These are phyloP conservation scores for Dysmachus trigonus DNA, from an alignment of 2,888 invertebrate species.

Conservation along the genomic window DNA sequence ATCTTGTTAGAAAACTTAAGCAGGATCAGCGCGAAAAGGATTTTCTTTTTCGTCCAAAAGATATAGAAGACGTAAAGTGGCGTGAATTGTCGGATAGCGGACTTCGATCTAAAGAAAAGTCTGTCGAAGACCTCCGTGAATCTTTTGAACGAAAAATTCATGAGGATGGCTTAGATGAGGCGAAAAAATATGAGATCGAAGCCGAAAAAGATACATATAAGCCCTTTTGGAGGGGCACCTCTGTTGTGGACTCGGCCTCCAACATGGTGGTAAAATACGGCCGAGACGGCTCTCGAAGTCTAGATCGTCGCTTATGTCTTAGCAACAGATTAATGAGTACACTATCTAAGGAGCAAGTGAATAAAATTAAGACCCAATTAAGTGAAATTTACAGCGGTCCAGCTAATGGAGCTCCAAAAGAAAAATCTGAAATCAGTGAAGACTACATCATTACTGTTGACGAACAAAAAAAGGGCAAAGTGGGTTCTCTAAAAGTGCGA, in stretches of 20 bases:
- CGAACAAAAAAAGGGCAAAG: conserved; percentile 59
- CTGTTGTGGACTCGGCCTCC: conserved; percentile 81
- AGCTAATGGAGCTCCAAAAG: conserved; percentile 57
- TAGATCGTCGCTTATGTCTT: conserved; percentile 68
- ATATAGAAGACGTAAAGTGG: conserved; percentile 80
- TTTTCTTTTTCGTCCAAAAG: conserved; percentile 81
- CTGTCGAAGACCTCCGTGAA: conserved; percentile 85
- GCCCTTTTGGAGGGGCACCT: conserved; percentile 84
- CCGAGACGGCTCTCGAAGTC: conserved; percentile 60
- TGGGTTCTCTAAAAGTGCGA: conserved; percentile 66
- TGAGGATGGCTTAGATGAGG: conserved; percentile 66
- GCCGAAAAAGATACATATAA: conserved; percentile 76
- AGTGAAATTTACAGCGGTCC: conserved; percentile 79
- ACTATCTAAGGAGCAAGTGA: conserved; percentile 83
- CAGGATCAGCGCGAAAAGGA: conserved; percentile 83
- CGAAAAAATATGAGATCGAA: conserved; percentile 62
- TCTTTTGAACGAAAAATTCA: conserved; percentile 75
- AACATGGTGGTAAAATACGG: conserved; percentile 73
- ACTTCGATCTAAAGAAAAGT: conserved; percentile 82
- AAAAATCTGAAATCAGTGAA: conserved; percentile 61
- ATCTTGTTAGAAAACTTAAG: conserved; percentile 79
- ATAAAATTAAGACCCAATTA: conserved; percentile 79
- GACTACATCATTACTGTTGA: conserved; percentile 73
- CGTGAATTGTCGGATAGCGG: conserved; percentile 78
- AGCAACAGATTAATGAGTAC: conserved; percentile 85